Percentiles rank a stretch among this genome's conserved stretches.
Conservation (phyloP, 2,888 invertebrate species). For the Dorcus hopei region DNA sequence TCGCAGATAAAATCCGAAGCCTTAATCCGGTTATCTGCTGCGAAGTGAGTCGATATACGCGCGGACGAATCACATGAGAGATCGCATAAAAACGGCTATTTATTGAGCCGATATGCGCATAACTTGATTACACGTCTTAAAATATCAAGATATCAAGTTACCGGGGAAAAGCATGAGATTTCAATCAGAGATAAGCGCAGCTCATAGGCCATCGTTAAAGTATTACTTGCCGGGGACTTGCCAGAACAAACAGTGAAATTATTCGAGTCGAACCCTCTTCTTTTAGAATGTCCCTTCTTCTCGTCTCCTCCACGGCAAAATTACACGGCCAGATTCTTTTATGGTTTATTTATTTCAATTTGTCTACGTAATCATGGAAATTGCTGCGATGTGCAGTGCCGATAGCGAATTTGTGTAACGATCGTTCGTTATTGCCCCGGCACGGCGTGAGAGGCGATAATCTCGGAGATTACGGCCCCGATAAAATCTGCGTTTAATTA, state of each 20-base stretch:
- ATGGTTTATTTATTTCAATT: too few species aligned
- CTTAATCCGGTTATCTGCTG: slow-evolving; percentile 15
- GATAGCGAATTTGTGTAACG: too few species aligned
- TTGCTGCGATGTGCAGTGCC: too few species aligned
- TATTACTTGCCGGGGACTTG: neutral
- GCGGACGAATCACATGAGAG: slow-evolving; percentile 16
- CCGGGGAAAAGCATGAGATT: slow-evolving; percentile 30
- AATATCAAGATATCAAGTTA: slow-evolving; percentile 33
- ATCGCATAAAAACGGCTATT: slow-evolving; percentile 24
- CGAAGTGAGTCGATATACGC: slow-evolving; percentile 7
- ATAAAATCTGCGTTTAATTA: too few species aligned
- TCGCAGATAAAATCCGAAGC: neutral
- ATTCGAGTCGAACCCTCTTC: neutral
- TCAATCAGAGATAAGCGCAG: slow-evolving; percentile 30
- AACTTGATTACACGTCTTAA: slow-evolving; percentile 27
- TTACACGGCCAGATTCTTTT: too few species aligned
- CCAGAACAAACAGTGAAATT: neutral
- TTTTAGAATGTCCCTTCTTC: too few species aligned
- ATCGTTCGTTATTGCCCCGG: too few species aligned
- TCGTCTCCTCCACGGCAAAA: too few species aligned
- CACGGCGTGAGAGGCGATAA: too few species aligned
- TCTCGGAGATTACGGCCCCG: too few species aligned
- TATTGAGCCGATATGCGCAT: slow-evolving; percentile 24
- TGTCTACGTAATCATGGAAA: too few species aligned
- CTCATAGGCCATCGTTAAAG: slow-evolving; percentile 7